Percentiles rank a stretch among this genome's conserved stretches.
Evolutionary conservation across 2,888 invertebrate genomes (phyloP).

Genomic region (Neoitamus cyanurus): DNA sequence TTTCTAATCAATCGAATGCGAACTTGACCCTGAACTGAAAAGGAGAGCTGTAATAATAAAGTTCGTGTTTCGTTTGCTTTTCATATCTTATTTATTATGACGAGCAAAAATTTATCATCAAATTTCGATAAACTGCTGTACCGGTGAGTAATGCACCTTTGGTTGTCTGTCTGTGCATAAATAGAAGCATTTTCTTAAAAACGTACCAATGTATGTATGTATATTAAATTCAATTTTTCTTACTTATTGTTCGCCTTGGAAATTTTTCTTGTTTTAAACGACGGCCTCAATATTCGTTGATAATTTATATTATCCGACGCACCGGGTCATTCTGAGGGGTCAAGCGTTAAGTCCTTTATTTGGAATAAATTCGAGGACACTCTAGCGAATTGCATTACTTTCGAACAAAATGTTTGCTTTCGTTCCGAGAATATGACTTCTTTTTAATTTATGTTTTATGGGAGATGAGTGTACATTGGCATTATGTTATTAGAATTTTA

Average conservation of each 20-base stretch:
- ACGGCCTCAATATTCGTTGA: not conserved
- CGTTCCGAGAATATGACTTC: not conserved
- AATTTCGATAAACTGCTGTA: not conserved
- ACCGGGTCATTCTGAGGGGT: not conserved
- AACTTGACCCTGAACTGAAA: not conserved
- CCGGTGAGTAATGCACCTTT: not conserved
- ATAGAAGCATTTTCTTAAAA: no score
- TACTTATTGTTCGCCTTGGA: not conserved
- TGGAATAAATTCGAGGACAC: not conserved
- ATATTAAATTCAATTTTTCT: not conserved
- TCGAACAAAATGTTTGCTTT: not conserved
- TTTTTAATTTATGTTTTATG: not conserved
- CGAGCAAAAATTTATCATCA: not conserved
- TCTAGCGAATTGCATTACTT: not conserved
- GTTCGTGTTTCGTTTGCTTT: not conserved
- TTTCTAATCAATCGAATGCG: not conserved
- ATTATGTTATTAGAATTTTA: not conserved
- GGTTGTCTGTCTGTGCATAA: no score
- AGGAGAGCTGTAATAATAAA: not conserved
- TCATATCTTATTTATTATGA: not conserved
- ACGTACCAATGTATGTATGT: not conserved
- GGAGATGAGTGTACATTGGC: not conserved
- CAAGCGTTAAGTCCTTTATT: not conserved
- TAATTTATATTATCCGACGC: not conserved
- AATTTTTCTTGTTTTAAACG: not conserved